Conservation (phyloP, 2,888 invertebrate species). For the Pollenia amentaria region DNA sequence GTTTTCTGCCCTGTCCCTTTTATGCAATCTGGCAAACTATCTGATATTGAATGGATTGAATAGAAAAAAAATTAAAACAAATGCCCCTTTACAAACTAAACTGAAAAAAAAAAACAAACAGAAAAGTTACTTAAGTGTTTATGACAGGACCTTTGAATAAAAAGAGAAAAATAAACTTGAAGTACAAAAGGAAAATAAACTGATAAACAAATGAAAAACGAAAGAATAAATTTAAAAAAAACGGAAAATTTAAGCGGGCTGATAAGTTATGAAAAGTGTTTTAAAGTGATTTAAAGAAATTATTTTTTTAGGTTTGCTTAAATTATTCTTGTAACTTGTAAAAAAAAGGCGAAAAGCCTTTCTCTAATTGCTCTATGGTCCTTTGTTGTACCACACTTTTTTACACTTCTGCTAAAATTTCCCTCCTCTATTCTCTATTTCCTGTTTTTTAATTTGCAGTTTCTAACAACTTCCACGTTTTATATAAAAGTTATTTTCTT, state of each 20-base stretch:
- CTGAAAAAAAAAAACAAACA: constrained; percentile 25
- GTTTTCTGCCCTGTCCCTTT: neutral
- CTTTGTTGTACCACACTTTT: neutral
- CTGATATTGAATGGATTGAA: constrained; percentile 23
- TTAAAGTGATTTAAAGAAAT: too few relatives aligned
- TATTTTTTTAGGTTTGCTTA: too few relatives aligned
- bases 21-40: constrained; percentile 1
- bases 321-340: neutral
- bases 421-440: neutral
- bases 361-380: constrained; percentile 27
- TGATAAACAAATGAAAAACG: constrained; percentile 19
- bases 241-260: constrained; percentile 4
- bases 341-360: neutral
- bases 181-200: constrained; percentile 36
- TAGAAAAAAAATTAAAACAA: neutral
- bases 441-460: neutral
- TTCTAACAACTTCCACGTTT: neutral
- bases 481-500: neutral
- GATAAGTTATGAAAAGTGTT: constrained; percentile 11
- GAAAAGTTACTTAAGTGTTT: constrained; percentile 50
- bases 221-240: neutral
- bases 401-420: neutral
- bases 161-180: neutral
- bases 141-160: constrained; percentile 48
- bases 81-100: constrained; percentile 36